Percentiles rank a stretch among this genome's conserved stretches.
Evolutionary conservation across 2,888 invertebrate genomes (phyloP).

Genomic region (Coleophora flavipennella): DNA sequence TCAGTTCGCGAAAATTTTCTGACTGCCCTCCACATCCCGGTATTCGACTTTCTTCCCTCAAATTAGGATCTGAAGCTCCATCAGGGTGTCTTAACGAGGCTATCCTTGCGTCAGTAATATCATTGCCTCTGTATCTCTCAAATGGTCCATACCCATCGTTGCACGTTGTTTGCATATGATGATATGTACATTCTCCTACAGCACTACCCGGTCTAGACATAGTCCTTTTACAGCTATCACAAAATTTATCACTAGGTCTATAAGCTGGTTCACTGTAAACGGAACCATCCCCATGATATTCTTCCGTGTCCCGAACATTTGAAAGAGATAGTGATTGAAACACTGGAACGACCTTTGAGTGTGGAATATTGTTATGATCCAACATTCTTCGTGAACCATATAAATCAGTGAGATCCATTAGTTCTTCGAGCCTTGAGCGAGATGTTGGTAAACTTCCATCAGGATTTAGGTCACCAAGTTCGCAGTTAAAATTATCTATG

Average conservation of each 20-base stretch:
- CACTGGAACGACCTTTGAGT: constrained; percentile 70
- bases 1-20: constrained; percentile 67
- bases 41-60: constrained; percentile 78
- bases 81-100: constrained; percentile 90
- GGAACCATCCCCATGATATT: constrained; percentile 81
- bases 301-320: constrained; percentile 78
- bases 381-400: constrained; percentile 85
- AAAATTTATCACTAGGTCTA: constrained; percentile 79
- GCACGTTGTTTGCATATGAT: constrained; percentile 68
- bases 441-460: constrained; percentile 62
- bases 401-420: constrained; percentile 85
- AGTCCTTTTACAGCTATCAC: constrained; percentile 81
- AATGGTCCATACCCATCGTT: constrained; percentile 73
- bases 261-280: constrained; percentile 92
- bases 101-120: constrained; percentile 70
- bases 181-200: constrained; percentile 76
- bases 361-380: constrained; percentile 76
- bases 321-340: constrained; percentile 81
- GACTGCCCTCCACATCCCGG: constrained; percentile 77
- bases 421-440: constrained; percentile 80
- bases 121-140: constrained; percentile 74
- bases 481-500: constrained; percentile 61
- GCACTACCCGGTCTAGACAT: constrained; percentile 79
- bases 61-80: constrained; percentile 93
- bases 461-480: constrained; percentile 52